Percentiles rank a stretch among this genome's conserved stretches.
Conservation (phyloP, 2,113 vertebrate species). For the Calcarius ornatus region DNA sequence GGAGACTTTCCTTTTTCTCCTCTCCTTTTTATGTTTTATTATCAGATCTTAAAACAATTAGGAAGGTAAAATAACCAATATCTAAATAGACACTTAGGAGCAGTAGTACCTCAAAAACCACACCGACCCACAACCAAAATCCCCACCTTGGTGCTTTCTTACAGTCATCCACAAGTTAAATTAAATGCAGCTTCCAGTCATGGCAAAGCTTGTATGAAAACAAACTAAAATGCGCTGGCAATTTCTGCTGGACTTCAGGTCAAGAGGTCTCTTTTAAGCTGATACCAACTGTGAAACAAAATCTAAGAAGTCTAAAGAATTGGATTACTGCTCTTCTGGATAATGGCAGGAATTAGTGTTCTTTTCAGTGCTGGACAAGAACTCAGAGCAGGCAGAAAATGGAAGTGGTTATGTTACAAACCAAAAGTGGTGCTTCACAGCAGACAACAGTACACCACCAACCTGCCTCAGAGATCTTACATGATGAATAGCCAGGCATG, state of each 20-base stretch:
- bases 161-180: neutral
- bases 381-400: neutral
- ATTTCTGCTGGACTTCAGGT: neutral
- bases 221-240: neutral
- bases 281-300: neutral
- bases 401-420: neutral
- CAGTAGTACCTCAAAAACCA: neutral
- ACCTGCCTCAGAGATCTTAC: neutral
- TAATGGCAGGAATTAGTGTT: neutral
- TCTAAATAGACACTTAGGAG: neutral
- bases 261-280: neutral
- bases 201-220: neutral
- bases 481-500: neutral
- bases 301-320: neutral
- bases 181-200: neutral
- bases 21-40: neutral
- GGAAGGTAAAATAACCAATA: neutral
- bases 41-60: neutral
- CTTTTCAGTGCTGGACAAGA: neutral
- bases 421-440: neutral
- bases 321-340: neutral
- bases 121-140: neutral
- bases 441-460: neutral
- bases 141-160: neutral
- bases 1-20: neutral